Base-by-base conservation (phyloP, 2,888 invertebrate species). In the Drosophila silvestris region DNA sequence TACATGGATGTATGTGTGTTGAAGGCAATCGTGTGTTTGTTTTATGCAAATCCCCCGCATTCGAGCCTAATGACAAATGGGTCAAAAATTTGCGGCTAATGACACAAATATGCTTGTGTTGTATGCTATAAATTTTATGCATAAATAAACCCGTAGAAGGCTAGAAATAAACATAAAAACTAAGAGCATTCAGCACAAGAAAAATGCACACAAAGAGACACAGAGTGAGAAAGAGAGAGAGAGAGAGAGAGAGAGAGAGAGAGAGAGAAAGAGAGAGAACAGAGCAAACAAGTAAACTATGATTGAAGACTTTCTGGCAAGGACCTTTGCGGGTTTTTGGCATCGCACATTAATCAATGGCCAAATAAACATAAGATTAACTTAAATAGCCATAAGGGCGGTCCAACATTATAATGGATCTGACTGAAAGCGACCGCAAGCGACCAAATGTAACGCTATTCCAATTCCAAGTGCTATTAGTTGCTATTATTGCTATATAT, bases 21-120 rank as follows among this genome's bases (percentile, higher is more conserved):
- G 16, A 28, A 65, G 68, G 67, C 68, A 70, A 70, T 57, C 37
- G 44, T 75, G 52, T 61, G 85, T 69, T 85, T 89, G 89, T 89
- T 89, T 90, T 85, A 89, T 85, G 90, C 86, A 85, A 90, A 85
- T 89, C 89, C 83, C 71, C 74, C 74, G 64, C 83, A 82, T 74
- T 74, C 86, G 73, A 74, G 81, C 86, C 89, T 87, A 85, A 85
- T 85, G 85, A 85, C 85, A 85, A 85, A 85, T 85, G 90, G 85
- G 89, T 85, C 85, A 90, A 90, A 85, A 90, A 85, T 90, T 90
- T 85, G 89, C 82, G 85, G 87, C 90, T 85, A 85, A 85, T 90
- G 89, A 86, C 85, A 85, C 79, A 90, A 89, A 90, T 90, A 90
- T 90, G 90, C 86, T 89, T 74, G 65, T 67, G 81, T 89, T 69